A percentile compares a stretch with the other conserved stretches of the same genome.
Conservation (phyloP, 2,888 invertebrate species). For the Tenthredo mesomela region DNA sequence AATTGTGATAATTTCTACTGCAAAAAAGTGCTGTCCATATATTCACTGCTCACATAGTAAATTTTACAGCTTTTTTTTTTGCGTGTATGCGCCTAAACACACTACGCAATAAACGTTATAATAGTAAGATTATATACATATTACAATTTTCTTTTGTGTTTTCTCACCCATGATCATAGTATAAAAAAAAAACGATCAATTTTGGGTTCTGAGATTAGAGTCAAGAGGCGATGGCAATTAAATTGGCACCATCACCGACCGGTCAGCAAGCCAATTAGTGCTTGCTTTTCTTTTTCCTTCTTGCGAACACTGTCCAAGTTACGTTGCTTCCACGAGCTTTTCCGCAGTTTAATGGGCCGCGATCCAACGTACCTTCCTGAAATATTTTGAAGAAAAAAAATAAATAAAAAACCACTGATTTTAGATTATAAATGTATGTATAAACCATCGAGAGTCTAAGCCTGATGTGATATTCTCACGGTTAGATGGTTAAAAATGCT, state of each 20-base stretch:
- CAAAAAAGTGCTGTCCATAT: too few species aligned
- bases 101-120: conserved; percentile 5
- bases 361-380: conserved; percentile 98
- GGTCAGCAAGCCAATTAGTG: conserved; percentile 87
- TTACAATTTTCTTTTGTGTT: not conserved
- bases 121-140: conserved; percentile 3
- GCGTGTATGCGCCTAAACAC: not conserved
- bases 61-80: too few species aligned
- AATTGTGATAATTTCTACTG: too few species aligned
- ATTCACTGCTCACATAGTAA: too few species aligned
- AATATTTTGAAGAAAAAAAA: conserved; percentile 67
- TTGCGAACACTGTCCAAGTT: conserved; percentile 96
- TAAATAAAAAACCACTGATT: conserved; percentile 41
- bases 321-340: conserved; percentile 97
- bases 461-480: conserved; percentile 22
- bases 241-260: conserved; percentile 76
- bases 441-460: not conserved
- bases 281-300: conserved; percentile 97
- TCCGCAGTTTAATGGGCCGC: conserved; percentile 97
- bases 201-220: not conserved
- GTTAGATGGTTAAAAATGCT: not conserved
- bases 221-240: not conserved
- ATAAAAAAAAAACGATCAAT: not conserved
- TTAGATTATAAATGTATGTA: not conserved
- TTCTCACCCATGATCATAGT: not conserved